Evolutionary conservation across 2,113 vertebrate genomes (phyloP), one percentile per base, ranked within the genome.

Genomic region (Rhadina sibilatrix): DNA sequence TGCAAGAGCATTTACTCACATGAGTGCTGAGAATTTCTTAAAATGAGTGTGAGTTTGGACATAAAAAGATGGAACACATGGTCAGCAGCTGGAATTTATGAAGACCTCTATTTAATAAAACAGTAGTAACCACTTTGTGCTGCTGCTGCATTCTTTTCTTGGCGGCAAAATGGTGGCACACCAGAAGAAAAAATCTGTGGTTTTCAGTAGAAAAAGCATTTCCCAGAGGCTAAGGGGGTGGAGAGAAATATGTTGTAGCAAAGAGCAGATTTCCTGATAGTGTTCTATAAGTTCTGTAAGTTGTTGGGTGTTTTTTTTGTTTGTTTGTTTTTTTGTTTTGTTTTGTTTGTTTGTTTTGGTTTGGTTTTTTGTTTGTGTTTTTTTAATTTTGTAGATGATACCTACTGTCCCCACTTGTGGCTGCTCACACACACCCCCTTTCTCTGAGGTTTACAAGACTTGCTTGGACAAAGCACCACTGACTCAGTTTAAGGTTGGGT

Each of bases 131-230:
- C 35, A 24, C 74, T 83, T 74, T 59, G 69, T 92, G 57, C 50
- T 90, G 78, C 54, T 86, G 86, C 50, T 61, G 50, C 54, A 52
- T 91, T 89, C 93, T 89, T 94, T 52, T 10, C 47, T 61, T 61
- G 71, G 94, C 59, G 30, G 70, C 94, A 96, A 97, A 96, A 94
- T 66, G 64, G 91, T 87, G 83, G 80, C 86, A 79, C 88, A 83
- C 57, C 84, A 87, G 54, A 60, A 86, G 64, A 87, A 87, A 68
- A 83, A 86, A 83, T 7, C 42, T 87, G 63, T 78, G 75, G 66
- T 69, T 91, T 94, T 60, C 83, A 96, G 90, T n/a, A 89, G 89
- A 79, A 87, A 91, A 94, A 66, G 27, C 18, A 24, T 77, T 95
- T 97, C 18, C 8, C 12, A 40, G 15, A 27, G 47, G 38, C 33